A percentile compares a stretch with the other conserved stretches of the same genome.
These are phyloP conservation scores for Chionoecetes opilio DNA, from an alignment of 1,140 invertebrate species.

Conservation along the genomic window DNA sequence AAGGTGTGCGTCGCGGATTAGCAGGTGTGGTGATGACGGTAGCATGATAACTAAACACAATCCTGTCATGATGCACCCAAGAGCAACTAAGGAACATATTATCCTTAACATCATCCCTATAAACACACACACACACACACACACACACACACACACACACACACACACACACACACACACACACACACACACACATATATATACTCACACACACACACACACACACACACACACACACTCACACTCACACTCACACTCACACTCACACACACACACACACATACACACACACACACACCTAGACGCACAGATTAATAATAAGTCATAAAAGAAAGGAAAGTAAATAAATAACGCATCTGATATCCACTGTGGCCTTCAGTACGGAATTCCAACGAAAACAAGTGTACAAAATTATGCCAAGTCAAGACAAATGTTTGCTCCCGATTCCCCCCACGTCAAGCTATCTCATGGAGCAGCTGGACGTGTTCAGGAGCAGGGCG, in stretches of 20 bases:
- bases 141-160: slow-evolving; percentile 40
- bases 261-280: neutral
- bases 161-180: neutral
- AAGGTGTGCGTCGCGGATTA: neutral
- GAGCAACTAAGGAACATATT: neutral
- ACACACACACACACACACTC: neutral
- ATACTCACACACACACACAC: neutral
- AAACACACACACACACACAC: neutral
- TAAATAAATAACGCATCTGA: neutral
- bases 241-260: slow-evolving; percentile 22
- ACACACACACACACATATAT: slow-evolving; percentile 37
- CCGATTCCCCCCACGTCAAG: neutral
- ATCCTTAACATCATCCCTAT: neutral
- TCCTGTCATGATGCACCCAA: neutral
- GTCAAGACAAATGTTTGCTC: neutral
- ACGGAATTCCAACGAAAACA: neutral
- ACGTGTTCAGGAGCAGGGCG: neutral
- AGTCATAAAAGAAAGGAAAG: neutral
- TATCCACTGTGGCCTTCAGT: neutral
- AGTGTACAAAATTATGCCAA: neutral
- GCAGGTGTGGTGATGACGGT: neutral
- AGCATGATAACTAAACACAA: neutral
- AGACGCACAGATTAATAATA: neutral
- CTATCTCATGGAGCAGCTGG: neutral
- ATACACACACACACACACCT: neutral